phyloP scores from a whole-genome alignment of 2,888 invertebrate species.

The Eurytoma adleriae region DNA sequence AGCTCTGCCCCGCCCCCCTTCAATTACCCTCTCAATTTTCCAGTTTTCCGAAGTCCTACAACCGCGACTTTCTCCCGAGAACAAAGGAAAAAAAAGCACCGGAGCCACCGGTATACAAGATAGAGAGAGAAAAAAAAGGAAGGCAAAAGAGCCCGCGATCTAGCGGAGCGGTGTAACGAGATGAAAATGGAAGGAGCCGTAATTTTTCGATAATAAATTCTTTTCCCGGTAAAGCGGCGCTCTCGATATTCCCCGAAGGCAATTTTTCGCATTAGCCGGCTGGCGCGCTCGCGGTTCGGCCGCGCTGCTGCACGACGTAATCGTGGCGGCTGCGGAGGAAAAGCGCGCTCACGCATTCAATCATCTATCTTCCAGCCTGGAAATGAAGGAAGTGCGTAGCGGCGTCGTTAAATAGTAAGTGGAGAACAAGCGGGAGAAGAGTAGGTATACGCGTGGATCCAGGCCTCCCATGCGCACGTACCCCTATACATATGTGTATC shows the following conservation, averaged over 20 bases:
- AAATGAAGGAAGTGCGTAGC: slow-evolving; percentile 42
- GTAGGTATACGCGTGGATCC: not conserved
- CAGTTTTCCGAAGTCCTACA: slow-evolving; percentile 31
- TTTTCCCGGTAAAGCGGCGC: slow-evolving; percentile 37
- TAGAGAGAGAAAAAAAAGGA: too few species aligned
- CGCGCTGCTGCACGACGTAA: not conserved
- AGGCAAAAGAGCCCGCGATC: too few species aligned
- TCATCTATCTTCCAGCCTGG: slow-evolving; percentile 10
- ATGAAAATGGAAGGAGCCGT: slow-evolving; percentile 35
- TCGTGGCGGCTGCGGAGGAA: slow-evolving; percentile 11
- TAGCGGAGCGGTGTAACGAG: slow-evolving; percentile 15
- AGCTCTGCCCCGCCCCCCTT: not conserved
- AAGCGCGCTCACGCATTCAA: slow-evolving; percentile 10
- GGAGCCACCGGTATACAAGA: not conserved
- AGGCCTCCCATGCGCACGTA: too few species aligned
- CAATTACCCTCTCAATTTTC: slow-evolving; percentile 40
- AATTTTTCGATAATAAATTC: slow-evolving; percentile 52
- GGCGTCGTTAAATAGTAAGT: slow-evolving; percentile 42
- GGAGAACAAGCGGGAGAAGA: slow-evolving; percentile 14
- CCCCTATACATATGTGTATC: too few species aligned
- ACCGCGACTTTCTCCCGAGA: slow-evolving; percentile 4
- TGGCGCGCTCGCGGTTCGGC: not conserved
- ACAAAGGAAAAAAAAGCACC: not conserved
- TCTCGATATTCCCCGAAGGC: slow-evolving; percentile 40
- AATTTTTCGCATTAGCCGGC: slow-evolving; percentile 20